phyloP scores from a whole-genome alignment of 2,113 vertebrate genomes.

The Eolophus roseicapilla region DNA sequence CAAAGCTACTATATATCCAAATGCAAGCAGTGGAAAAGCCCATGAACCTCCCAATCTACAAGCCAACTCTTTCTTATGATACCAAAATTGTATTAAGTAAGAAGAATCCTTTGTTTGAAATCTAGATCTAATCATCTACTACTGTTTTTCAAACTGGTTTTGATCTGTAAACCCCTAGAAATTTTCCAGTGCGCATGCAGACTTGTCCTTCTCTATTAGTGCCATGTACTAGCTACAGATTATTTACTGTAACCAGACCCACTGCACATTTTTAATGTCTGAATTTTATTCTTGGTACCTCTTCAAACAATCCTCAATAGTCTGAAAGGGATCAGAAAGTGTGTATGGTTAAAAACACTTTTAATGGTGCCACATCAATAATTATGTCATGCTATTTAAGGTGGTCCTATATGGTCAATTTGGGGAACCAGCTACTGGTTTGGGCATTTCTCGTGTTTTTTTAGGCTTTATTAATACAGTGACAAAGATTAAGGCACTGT shows the following conservation, averaged over 20 bases:
- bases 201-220: not conserved
- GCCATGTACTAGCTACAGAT: not conserved
- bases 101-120: not conserved
- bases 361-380: not conserved
- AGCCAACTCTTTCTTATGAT: not conserved
- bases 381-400: not conserved
- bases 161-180: not conserved
- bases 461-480: not conserved
- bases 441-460: not conserved
- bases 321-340: not conserved
- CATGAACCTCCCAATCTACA: not conserved
- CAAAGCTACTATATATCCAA: fast-evolving
- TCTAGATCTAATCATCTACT: not conserved
- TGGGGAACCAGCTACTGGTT: not conserved
- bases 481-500: not conserved
- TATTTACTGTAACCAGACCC: not conserved
- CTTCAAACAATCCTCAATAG: not conserved
- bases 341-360: not conserved
- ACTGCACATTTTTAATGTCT: not conserved
- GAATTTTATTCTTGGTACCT: not conserved
- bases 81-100: not conserved
- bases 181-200: not conserved
- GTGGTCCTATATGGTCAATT: not conserved
- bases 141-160: not conserved
- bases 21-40: not conserved